phyloP scores from a whole-genome alignment of 2,888 invertebrate species.

The Thymelicus sylvestris region DNA sequence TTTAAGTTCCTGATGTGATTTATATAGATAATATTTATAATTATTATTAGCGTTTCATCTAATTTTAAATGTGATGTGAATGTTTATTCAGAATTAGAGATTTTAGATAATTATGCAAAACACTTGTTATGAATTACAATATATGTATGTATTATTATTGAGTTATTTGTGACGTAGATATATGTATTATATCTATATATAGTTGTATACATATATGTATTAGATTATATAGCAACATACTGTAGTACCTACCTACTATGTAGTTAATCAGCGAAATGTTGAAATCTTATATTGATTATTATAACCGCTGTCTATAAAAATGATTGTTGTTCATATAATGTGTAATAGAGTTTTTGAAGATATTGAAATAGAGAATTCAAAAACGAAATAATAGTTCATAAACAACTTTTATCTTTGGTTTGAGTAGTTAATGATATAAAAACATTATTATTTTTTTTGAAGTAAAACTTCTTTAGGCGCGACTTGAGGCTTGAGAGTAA shows the following conservation, averaged over 20 bases:
- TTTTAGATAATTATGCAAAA: not conserved
- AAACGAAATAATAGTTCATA: too few relatives aligned
- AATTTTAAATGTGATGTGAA: constrained; percentile 1
- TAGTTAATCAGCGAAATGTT: not conserved
- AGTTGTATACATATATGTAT: not conserved
- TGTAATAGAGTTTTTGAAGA: not conserved
- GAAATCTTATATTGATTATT: too few relatives aligned
- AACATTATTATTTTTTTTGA: too few relatives aligned
- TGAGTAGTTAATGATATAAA: too few relatives aligned
- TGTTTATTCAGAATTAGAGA: not conserved
- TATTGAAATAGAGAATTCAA: not conserved
- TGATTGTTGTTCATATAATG: not conserved
- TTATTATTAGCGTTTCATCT: too few relatives aligned
- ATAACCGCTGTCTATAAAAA: too few relatives aligned
- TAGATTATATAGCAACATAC: not conserved
- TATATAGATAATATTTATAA: too few relatives aligned
- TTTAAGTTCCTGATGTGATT: too few relatives aligned
- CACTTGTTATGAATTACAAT: not conserved
- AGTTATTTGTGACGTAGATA: not conserved
- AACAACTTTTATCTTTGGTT: too few relatives aligned
- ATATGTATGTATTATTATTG: not conserved
- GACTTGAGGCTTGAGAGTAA: too few relatives aligned
- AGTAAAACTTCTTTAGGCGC: too few relatives aligned
- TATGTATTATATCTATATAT: not conserved
- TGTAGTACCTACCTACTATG: not conserved